A percentile compares a stretch with the other conserved stretches of the same genome.
Evolutionary conservation across 92 coral and sea anemone genomes (phyloP).

Genomic region (Parazoanthus darwini): DNA sequence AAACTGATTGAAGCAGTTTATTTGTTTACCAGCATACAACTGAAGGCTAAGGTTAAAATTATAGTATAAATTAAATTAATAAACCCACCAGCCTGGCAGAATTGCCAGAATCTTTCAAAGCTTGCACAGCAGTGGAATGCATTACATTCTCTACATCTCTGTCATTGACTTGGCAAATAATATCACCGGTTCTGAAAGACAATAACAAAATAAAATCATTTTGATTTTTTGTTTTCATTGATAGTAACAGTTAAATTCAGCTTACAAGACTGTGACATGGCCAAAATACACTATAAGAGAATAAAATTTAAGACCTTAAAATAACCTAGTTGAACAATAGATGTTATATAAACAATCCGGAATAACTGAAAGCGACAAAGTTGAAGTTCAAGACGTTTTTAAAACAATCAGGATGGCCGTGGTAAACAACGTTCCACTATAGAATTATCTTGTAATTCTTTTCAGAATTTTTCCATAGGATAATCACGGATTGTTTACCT

Average conservation of each 20-base stretch:
- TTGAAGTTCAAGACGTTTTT: neutral
- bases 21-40: too few relatives aligned
- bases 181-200: conserved; percentile 78
- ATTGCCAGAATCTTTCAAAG: conserved; percentile 90
- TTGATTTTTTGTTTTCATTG: neutral
- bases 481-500: conserved; percentile 1
- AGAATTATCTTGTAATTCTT: neutral
- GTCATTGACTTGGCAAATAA: conserved; percentile 90
- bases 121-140: conserved; percentile 89
- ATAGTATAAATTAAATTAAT: neutral
- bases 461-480: neutral
- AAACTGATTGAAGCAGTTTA: too few relatives aligned
- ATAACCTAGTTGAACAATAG: too few relatives aligned
- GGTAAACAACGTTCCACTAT: neutral
- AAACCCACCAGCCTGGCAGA: conserved; percentile 85
- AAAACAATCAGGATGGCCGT: neutral
- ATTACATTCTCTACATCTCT: conserved; percentile 83
- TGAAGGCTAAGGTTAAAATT: too few relatives aligned
- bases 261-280: too few relatives aligned
- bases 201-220: neutral
- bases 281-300: too few relatives aligned
- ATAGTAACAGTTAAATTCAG: neutral
- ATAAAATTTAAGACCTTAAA: too few relatives aligned
- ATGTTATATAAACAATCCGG: neutral
- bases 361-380: neutral